Base-by-base conservation (phyloP, 1,140 invertebrate genomes). In the Phymorhynchus buccinoides region DNA sequence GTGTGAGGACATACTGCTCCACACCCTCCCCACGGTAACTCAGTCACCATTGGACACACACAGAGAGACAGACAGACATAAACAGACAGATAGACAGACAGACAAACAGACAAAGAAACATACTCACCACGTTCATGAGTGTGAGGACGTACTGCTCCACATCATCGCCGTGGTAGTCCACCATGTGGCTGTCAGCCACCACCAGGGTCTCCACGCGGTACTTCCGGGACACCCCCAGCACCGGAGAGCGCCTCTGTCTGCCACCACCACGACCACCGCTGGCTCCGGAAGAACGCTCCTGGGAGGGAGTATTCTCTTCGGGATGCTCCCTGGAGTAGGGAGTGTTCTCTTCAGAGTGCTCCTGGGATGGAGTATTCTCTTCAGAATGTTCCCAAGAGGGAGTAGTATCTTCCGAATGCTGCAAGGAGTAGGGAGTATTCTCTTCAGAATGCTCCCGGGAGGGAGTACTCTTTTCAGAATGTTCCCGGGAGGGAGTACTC, bases 41-140 rank as follows among this genome's bases (percentile, higher is more conserved):
- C n/a, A n/a, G n/a, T n/a, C n/a, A n/a, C n/a, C n/a, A n/a, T n/a
- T n/a, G n/a, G n/a, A n/a, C n/a, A n/a, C n/a, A n/a, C n/a, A n/a
- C n/a, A n/a, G n/a, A n/a, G n/a, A n/a, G n/a, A n/a, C n/a, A n/a
- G n/a, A n/a, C n/a, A n/a, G n/a, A n/a, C n/a, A n/a, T n/a, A n/a
- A n/a, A n/a, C n/a, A n/a, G n/a, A n/a, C n/a, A n/a, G n/a, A n/a
- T n/a, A n/a, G n/a, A n/a, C n/a, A n/a, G n/a, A n/a, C n/a, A n/a
- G n/a, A n/a, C n/a, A n/a, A n/a, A n/a, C n/a, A n/a, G n/a, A n/a
- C n/a, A n/a, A n/a, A n/a, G n/a, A n/a, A n/a, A n/a, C n/a, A n/a
- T n/a, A n/a, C 92, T 94, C 94, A 96, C 97, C 95, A 97, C 97
- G 90, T 97, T 97, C 96, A 98, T 97, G 71, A 98, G 96, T 37